These are phyloP conservation scores for Hylomyscus alleni DNA, from an alignment of 2,797 vertebrate genomes.

Conservation along the genomic window DNA sequence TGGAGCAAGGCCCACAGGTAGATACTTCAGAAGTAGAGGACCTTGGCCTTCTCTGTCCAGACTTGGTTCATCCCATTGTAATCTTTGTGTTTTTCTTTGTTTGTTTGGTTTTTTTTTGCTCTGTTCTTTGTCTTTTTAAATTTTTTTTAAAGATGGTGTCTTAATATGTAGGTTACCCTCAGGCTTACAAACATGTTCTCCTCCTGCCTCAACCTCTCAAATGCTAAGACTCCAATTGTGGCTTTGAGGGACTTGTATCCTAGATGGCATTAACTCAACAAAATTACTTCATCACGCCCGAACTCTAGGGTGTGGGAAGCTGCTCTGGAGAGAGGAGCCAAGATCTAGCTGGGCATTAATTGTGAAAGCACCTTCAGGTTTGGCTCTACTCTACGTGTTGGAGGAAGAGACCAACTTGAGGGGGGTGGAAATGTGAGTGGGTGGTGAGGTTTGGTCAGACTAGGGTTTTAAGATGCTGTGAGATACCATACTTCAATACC, in stretches of 20 bases:
- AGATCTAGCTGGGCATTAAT: neutral
- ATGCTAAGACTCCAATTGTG: neutral
- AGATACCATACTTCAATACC: neutral
- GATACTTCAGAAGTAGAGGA: neutral
- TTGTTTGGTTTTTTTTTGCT: neutral
- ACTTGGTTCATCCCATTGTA: neutral
- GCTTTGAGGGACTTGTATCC: neutral
- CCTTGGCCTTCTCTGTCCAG: neutral
- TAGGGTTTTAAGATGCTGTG: neutral
- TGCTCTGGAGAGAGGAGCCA: constrained; percentile 40
- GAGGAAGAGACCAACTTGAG: constrained; percentile 8
- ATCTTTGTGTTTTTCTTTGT: neutral
- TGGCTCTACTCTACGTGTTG: neutral
- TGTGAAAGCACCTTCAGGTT: neutral
- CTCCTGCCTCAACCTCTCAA: neutral
- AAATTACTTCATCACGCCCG: constrained; percentile 24
- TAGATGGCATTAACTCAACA: constrained; percentile 22
- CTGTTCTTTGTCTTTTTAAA: neutral
- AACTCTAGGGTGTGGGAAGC: neutral
- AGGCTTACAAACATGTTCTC: neutral
- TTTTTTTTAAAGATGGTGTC: neutral
- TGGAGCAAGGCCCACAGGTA: neutral
- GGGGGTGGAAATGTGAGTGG: constrained; percentile 34
- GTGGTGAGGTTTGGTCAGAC: neutral
- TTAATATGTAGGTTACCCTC: neutral